A percentile compares a stretch with the other conserved stretches of the same genome.
Evolutionary conservation across 2,888 invertebrate species (phyloP).

Genomic region (Acanthosoma haemorrhoidale): DNA sequence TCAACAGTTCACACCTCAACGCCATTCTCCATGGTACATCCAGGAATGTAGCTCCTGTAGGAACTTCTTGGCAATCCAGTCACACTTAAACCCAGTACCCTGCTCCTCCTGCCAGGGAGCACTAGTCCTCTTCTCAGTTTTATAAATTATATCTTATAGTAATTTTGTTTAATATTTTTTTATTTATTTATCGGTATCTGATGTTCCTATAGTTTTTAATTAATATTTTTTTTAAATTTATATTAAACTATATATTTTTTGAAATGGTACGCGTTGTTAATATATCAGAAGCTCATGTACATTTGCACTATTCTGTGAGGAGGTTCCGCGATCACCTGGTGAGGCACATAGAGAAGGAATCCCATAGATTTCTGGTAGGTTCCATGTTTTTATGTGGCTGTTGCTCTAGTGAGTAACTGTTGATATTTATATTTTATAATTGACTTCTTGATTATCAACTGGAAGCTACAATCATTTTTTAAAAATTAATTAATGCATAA

Average conservation of each 20-base stretch:
- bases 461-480: too few relatives aligned
- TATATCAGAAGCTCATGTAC: conserved; percentile 43
- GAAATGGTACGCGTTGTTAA: conserved; percentile 42
- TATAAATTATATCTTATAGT: background rate
- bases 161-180: background rate
- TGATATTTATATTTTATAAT: too few relatives aligned
- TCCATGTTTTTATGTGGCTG: too few relatives aligned
- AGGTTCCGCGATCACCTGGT: conserved; percentile 42
- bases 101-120: background rate
- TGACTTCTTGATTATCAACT: too few relatives aligned
- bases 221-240: background rate
- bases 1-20: conserved; percentile 33
- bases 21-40: conserved; percentile 36
- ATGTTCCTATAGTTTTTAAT: background rate
- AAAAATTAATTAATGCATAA: too few relatives aligned
- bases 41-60: conserved; percentile 32
- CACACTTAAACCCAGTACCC: conserved; percentile 28
- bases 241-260: background rate
- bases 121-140: background rate
- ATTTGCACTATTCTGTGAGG: conserved; percentile 42
- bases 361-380: conserved; percentile 24
- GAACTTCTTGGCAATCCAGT: conserved; percentile 21
- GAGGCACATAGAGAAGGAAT: conserved; percentile 33
- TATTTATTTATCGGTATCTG: background rate
- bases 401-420: too few relatives aligned